Evolutionary conservation across 2,113 vertebrate genomes (phyloP).

Genomic region (Jaculus jaculus): DNA sequence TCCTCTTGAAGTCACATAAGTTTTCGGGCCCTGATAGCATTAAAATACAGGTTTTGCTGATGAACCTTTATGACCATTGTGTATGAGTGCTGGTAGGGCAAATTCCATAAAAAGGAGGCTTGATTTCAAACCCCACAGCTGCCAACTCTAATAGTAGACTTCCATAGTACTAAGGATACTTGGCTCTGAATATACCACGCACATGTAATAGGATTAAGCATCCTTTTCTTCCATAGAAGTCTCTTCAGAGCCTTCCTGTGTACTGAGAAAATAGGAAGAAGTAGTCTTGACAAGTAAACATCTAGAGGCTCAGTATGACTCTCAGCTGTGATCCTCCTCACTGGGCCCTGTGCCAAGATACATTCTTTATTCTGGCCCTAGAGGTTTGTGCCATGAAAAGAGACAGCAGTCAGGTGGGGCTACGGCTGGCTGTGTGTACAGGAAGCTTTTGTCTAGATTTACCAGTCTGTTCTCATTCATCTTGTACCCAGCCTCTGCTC

Average conservation of each 20-base stretch:
- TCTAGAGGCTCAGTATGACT: background rate
- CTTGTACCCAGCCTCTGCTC: background rate
- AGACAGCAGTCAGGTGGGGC: background rate
- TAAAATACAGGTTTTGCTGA: background rate
- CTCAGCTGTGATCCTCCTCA: background rate
- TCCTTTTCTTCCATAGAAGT: constrained; percentile 14
- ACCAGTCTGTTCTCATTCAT: background rate
- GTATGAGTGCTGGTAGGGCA: background rate
- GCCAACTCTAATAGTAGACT: background rate
- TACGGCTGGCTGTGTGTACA: background rate
- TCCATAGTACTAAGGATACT: background rate
- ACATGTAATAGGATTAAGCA: background rate
- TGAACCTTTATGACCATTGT: background rate
- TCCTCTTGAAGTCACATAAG: background rate
- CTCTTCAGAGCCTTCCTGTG: background rate
- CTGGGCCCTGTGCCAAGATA: background rate
- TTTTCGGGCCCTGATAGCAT: background rate
- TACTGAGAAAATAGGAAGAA: background rate
- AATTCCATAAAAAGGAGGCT: background rate
- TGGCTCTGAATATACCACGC: background rate
- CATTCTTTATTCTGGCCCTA: background rate
- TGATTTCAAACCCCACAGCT: background rate
- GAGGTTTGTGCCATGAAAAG: background rate
- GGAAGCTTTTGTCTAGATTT: background rate
- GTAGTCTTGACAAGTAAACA: background rate